Conservation (phyloP, 2,888 invertebrate genomes). For the Caradrina kadenii region DNA sequence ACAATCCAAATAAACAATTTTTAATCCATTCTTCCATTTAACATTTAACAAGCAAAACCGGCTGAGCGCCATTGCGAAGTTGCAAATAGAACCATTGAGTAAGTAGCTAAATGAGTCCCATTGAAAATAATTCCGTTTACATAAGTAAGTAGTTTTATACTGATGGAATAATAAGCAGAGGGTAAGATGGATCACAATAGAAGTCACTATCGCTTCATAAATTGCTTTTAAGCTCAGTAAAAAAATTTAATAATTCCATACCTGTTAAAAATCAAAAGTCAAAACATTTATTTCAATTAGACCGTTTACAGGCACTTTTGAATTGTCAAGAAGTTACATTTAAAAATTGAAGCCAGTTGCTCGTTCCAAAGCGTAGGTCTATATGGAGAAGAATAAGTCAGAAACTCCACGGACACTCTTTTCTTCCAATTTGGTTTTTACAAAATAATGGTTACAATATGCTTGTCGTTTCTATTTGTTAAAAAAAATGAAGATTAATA, state of each 20-base stretch:
- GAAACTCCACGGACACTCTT: no score
- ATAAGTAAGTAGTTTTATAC: conserved; percentile 38
- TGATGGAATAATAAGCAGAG: conserved; percentile 35
- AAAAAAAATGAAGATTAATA: no score
- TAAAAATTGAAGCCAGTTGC: no score
- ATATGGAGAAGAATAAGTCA: no score
- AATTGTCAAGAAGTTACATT: no score
- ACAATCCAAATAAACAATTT: background rate
- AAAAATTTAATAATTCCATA: background rate
- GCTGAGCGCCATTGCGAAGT: conserved; percentile 11
- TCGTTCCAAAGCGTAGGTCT: no score
- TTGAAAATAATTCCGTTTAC: conserved; percentile 43
- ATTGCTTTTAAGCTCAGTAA: conserved; percentile 25
- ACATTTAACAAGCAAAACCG: conserved; percentile 9
- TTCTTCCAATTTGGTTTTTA: no score
- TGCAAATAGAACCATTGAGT: conserved; percentile 3
- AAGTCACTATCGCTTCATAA: conserved; percentile 13
- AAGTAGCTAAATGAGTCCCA: conserved; percentile 12
- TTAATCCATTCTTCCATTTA: conserved; percentile 5
- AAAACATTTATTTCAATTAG: no score
- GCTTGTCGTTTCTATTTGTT: no score
- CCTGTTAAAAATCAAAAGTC: no score
- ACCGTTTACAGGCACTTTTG: no score
- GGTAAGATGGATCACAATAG: conserved; percentile 12
- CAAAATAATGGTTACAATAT: no score